Conservation (phyloP, 2,888 invertebrate genomes). For the Leptura quadrifasciata region DNA sequence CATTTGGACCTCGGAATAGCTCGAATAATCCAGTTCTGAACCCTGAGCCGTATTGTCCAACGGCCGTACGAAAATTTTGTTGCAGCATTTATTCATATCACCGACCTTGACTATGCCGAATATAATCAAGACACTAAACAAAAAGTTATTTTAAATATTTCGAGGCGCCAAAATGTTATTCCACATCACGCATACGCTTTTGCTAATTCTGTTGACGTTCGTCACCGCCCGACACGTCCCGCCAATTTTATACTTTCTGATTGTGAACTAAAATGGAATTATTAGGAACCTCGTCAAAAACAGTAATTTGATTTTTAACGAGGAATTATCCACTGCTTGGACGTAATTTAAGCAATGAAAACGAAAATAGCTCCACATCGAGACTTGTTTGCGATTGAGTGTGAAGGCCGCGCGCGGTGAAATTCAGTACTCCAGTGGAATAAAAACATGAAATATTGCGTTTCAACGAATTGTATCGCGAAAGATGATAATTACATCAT, state of each 20-base stretch:
- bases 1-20: too few species aligned
- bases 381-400: conserved; percentile 1
- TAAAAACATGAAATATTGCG: background rate
- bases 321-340: background rate
- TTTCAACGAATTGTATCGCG: background rate
- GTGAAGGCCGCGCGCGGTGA: background rate
- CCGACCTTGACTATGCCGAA: background rate
- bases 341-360: background rate
- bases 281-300: conserved; percentile 1
- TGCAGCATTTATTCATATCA: background rate
- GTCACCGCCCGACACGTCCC: background rate
- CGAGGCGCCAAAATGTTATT: conserved; percentile 7
- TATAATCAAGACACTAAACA: conserved; percentile 7
- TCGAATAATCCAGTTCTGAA: too few species aligned
- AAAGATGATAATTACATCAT: background rate
- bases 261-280: background rate
- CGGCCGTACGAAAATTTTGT: background rate
- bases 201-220: background rate
- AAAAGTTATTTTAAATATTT: conserved; percentile 2
- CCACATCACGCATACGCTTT: background rate
- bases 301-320: background rate
- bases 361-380: background rate
- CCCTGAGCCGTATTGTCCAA: too few species aligned
- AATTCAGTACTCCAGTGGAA: background rate
- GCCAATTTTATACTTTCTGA: background rate